Evolutionary conservation across 2,888 invertebrate genomes (phyloP).

Genomic region (Sarcophaga carnaria): DNA sequence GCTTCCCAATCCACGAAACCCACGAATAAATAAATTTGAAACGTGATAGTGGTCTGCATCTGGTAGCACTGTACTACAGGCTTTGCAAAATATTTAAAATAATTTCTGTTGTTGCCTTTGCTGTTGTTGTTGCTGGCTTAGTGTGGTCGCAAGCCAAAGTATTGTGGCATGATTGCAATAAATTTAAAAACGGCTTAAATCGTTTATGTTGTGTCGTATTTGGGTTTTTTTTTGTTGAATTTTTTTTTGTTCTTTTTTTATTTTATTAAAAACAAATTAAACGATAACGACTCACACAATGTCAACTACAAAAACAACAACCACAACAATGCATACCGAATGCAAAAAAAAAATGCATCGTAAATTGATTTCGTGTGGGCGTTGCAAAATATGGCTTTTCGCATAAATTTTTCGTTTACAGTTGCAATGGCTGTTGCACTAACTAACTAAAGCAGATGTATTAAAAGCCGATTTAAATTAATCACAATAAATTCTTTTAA

Average conservation of each 20-base stretch:
- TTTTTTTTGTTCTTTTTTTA: neutral
- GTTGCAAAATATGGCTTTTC: neutral
- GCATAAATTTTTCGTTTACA: constrained; percentile 1
- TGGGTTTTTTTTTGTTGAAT: constrained; percentile 1
- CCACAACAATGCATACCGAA: neutral
- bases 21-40: neutral
- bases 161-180: constrained; percentile 33
- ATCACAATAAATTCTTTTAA: constrained; percentile 7
- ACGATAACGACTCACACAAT: constrained; percentile 18
- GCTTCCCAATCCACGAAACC: neutral
- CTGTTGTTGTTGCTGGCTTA: constrained; percentile 20
- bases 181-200: constrained; percentile 34
- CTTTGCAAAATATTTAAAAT: neutral
- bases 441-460: constrained; percentile 6
- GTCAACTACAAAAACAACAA: neutral
- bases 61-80: constrained; percentile 23
- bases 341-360: neutral
- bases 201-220: constrained; percentile 1
- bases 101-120: neutral
- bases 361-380: neutral
- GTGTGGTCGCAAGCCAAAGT: constrained; percentile 12
- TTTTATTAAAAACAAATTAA: constrained; percentile 42
- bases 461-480: constrained; percentile 35
- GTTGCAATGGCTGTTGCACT: constrained; percentile 9
- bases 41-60: constrained; percentile 21